Conservation (phyloP, 2,888 invertebrate genomes). For the Bugula neritina region DNA sequence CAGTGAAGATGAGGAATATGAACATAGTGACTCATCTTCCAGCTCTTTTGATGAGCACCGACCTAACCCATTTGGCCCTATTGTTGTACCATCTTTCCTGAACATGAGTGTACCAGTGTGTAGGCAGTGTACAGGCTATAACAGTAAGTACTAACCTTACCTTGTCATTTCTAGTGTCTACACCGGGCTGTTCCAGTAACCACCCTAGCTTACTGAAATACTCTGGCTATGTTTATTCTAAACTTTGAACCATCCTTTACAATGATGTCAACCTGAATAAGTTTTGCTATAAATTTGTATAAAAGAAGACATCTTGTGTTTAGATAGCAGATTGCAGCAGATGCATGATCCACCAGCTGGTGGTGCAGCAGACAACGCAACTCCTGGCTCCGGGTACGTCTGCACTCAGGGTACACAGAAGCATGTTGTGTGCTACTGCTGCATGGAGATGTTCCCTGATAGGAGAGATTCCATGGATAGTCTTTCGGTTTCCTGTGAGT, state of each 20-base stretch:
- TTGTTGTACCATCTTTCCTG: background rate
- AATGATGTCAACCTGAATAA: no score
- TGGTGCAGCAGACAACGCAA: slow-evolving; percentile 16
- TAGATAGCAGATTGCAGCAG: background rate
- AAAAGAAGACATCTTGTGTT: no score
- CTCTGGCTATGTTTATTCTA: no score
- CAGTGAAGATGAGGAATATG: slow-evolving; percentile 33
- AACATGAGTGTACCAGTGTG: slow-evolving; percentile 33
- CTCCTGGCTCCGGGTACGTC: background rate
- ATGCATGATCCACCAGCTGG: background rate
- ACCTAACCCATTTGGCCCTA: background rate
- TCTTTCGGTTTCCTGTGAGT: background rate
- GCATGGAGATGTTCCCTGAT: slow-evolving; percentile 49
- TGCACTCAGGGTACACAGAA: slow-evolving; percentile 35
- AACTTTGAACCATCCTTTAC: no score
- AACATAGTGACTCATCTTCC: slow-evolving; percentile 29
- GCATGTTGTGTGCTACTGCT: slow-evolving; percentile 50
- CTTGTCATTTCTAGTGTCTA: no score
- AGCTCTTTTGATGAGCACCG: slow-evolving; percentile 31
- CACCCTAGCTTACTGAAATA: no score
- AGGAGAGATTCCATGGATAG: slow-evolving; percentile 32
- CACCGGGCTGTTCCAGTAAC: no score
- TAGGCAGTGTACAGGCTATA: slow-evolving; percentile 43
- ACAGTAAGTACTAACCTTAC: slow-evolving; percentile 5
- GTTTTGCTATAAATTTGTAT: no score